Evolutionary conservation across 2,113 vertebrate genomes (phyloP), one percentile per base, ranked within the genome.

Genomic region (Hyla sarda): DNA sequence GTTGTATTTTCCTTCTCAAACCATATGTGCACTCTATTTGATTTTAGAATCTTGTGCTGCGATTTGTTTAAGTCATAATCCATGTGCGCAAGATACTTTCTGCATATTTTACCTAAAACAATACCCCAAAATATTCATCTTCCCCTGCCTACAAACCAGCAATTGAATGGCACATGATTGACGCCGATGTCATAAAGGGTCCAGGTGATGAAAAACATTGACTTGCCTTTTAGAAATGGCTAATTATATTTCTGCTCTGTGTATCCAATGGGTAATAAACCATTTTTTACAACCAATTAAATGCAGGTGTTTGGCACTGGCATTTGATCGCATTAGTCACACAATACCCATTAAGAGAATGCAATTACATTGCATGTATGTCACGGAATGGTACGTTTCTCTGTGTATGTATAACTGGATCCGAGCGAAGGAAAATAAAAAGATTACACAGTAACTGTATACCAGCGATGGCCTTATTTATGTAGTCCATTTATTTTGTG

Each of bases 271-370:
- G 85, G 85, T 72, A 87, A 87, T 87, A 87, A 87, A 87, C 85
- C 85, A 87, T 87, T 87, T 87, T 87, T 87, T 87, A 87, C 85
- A 87, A 87, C 85, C 85, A 87, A 87, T 87, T 87, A 87, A 87
- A 87, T 87, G 85, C 85, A 87, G 85, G 85, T 87, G 85, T 87
- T 87, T 87, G 85, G 85, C 85, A 87, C 85, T 87, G 85, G 77
- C 85, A 87, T 87, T 82, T 87, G 85, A 87, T 87, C 85, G 45
- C 85, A 87, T 87, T 87, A 87, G 85, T 87, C 85, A 87, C 85
- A 87, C 85, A 87, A 87, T 87, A 87, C 85, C 85, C 85, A 87
- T 87, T 87, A 87, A 82, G 85, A 87, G 85, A 87, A 87, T 81
- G 85, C 85, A 87, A 87, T 87, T 87, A 87, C 85, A 87, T 73